Base-by-base conservation (phyloP, 2,888 invertebrate species). In the Hyalella azteca region DNA sequence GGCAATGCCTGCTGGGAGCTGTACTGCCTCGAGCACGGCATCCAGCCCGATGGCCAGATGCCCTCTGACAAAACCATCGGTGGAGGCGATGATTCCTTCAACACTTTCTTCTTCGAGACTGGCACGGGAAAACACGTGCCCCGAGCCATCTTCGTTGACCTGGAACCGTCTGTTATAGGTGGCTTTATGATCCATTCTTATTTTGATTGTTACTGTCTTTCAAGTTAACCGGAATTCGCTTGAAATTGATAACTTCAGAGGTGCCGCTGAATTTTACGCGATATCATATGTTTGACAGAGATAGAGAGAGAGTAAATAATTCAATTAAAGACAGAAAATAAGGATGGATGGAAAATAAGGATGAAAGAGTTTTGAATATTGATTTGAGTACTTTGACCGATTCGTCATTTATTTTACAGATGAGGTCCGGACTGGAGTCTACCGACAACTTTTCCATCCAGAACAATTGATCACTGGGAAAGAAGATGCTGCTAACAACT, bases 141-240 rank as follows among this genome's bases (percentile, higher is more conserved):
- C 0, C 90, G 96, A 83, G 92, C 93, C 1, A 91, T 95, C 50
- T 94, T 95, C 91, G 93, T 96, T 78, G 96, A 96, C 87, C 90
- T 95, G 84, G 96, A 96, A 88, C 93, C 94, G 54, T 95, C 95
- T 78, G 95, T 96, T 73, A 93, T 96, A 76, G 94, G 94, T 93
- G 87, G 90, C n/a, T n/a, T n/a, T n/a, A n/a, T n/a, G n/a, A n/a
- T n/a, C n/a, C n/a, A n/a, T n/a, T n/a, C n/a, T n/a, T n/a, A n/a
- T n/a, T n/a, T n/a, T n/a, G n/a, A n/a, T n/a, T n/a, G n/a, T n/a
- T n/a, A n/a, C n/a, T n/a, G n/a, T n/a, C n/a, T n/a, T n/a, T n/a
- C n/a, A n/a, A n/a, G n/a, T n/a, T n/a, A n/a, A n/a, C n/a, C n/a
- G n/a, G n/a, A n/a, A n/a, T n/a, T n/a, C n/a, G n/a, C n/a, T n/a